These are phyloP conservation scores for Colostygia pectinataria DNA, from an alignment of 2,888 invertebrate species.

Conservation along the genomic window DNA sequence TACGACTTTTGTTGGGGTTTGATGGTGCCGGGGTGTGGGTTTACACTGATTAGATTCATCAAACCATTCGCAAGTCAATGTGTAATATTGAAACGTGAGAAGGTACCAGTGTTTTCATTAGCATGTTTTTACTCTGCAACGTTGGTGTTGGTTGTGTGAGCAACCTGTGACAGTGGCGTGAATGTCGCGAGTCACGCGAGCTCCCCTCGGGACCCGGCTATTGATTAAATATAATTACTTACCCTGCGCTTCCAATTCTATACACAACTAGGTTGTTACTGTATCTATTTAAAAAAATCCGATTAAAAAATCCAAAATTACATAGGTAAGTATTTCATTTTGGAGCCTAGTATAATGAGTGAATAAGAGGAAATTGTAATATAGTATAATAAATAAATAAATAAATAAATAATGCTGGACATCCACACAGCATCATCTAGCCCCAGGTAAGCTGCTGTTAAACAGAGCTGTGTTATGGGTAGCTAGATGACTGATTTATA, in stretches of 20 bases:
- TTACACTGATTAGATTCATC: background rate
- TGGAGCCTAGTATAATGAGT: too few species aligned
- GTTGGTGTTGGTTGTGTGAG: slow-evolving; percentile 24
- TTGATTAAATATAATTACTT: slow-evolving; percentile 59
- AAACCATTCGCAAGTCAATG: slow-evolving; percentile 8
- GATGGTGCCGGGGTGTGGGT: slow-evolving; percentile 23
- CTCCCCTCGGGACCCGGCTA: slow-evolving; percentile 44
- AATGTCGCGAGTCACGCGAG: slow-evolving; percentile 65
- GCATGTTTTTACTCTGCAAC: slow-evolving; percentile 2
- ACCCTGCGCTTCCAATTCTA: slow-evolving; percentile 15
- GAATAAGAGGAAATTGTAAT: too few species aligned
- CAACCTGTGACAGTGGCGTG: slow-evolving; percentile 48
- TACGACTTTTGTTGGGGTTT: slow-evolving; percentile 41
- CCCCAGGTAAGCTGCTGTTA: too few species aligned
- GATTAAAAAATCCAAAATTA: too few species aligned
- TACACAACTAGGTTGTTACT: slow-evolving; percentile 24
- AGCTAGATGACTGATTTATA: too few species aligned
- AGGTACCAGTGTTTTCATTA: slow-evolving; percentile 1
- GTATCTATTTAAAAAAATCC: too few species aligned
- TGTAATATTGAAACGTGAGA: background rate
- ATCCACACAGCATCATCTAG: too few species aligned
- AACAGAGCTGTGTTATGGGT: too few species aligned
- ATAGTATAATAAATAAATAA: too few species aligned
- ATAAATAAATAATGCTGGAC: too few species aligned
- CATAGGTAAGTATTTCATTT: too few species aligned